Base-by-base conservation (phyloP, 2,888 invertebrate genomes). In the Holacanthella duospinosa region DNA sequence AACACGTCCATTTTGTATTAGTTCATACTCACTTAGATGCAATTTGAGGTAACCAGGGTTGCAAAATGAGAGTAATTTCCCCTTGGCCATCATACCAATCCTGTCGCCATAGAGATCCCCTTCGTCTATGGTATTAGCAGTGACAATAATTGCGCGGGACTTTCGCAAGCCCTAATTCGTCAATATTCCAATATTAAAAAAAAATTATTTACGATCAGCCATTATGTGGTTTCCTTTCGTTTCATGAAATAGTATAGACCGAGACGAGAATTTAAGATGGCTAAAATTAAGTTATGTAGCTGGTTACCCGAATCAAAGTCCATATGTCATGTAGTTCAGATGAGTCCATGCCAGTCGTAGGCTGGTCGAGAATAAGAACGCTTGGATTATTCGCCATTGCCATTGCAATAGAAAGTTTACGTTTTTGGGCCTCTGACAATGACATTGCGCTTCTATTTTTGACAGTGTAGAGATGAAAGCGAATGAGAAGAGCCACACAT, bases 351-450 rank as follows among this genome's bases (percentile, higher is more conserved):
- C 65, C 65, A n/a, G 62, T 62, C 2, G 58, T 55, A 0, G 66
- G 66, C 6, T 68, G 65, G 44, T 68, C 68, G 43, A 68, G 29
- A 24, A 68, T 60, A n/a, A 68, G 43, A 9, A 66, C 56, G 0
- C 61, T 65, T 6, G 68, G 68, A 9, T 61, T 62, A 29, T 65
- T 68, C 1, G 66, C 65, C 12, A 68, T 25, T 4, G 68, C 66
- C 68, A 68, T 66, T 43, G 68, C 68, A 1, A 66, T 27, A 55
- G 64, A 53, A 6, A 68, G 43, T 25, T 65, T 66, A 24, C 66
- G 64, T 24, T 48, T 58, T 25, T 68, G 64, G 3, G 62, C 55
- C 12, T 36, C 56, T 3, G 68, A 64, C 6, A 68, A 58, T 16
- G 60, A 64, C 12, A 16, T 6, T 28, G 56, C 53, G 16, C 60